phyloP scores from a whole-genome alignment of 2,797 vertebrate genomes.

The Danio jaintianensis region DNA sequence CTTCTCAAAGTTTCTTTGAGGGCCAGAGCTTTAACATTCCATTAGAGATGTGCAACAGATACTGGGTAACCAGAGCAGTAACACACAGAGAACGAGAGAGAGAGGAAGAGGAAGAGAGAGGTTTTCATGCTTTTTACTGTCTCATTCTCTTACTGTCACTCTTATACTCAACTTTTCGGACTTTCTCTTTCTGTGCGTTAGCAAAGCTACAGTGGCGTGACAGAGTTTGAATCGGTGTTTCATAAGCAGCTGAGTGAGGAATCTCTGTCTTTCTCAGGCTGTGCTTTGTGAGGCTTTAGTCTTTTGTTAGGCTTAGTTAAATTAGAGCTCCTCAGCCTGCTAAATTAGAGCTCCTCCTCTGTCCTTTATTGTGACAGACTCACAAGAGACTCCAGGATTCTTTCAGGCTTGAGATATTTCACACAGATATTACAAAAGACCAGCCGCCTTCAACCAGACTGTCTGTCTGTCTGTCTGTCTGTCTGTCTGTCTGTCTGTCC shows the following conservation, averaged over 20 bases:
- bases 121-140: neutral
- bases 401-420: constrained; percentile 13
- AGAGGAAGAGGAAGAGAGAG: no score
- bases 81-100: constrained; percentile 1
- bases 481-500: neutral
- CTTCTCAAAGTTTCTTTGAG: constrained; percentile 52
- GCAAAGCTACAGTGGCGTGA: neutral
- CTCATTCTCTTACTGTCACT: neutral
- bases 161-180: constrained; percentile 40
- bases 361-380: constrained; percentile 6
- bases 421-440: no score
- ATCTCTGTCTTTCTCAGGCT: neutral
- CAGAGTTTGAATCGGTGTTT: constrained; percentile 35
- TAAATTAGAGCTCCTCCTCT: constrained; percentile 9
- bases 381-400: neutral
- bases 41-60: constrained; percentile 42
- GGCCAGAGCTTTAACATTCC: constrained; percentile 46
- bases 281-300: constrained; percentile 20
- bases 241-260: constrained; percentile 16
- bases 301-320: constrained; percentile 20
- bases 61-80: constrained; percentile 25
- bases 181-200: constrained; percentile 33
- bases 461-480: neutral
- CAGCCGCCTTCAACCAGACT: no score
- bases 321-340: constrained; percentile 7